A percentile compares a stretch with the other conserved stretches of the same genome.
Evolutionary conservation across 2,797 vertebrate genomes (phyloP).

Genomic region (Toxotes lorentzi): DNA sequence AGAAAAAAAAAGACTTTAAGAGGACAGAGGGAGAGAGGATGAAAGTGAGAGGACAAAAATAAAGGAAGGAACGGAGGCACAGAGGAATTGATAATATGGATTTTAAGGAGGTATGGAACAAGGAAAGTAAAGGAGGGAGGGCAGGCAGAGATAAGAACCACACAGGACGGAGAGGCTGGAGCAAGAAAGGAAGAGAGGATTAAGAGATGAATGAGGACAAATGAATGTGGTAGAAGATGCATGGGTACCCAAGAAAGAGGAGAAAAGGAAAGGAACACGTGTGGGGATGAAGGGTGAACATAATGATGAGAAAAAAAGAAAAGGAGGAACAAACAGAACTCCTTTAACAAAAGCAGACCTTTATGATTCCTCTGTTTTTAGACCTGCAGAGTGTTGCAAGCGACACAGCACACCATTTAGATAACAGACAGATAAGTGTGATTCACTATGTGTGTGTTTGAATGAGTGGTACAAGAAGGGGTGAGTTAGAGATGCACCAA

Average conservation of each 20-base stretch:
- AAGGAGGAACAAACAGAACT: not conserved
- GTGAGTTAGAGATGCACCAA: slow-evolving; percentile 20
- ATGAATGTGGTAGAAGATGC: not conserved
- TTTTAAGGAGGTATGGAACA: slow-evolving; percentile 1
- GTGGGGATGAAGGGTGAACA: slow-evolving; percentile 9
- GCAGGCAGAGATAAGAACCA: not conserved
- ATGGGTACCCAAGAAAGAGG: not conserved
- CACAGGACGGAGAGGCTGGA: not conserved
- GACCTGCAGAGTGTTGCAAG: slow-evolving; percentile 4
- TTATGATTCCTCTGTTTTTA: not conserved
- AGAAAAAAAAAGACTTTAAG: slow-evolving; percentile 1
- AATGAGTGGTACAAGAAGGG: not conserved
- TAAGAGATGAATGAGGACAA: not conserved
- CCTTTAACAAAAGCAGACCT: not conserved
- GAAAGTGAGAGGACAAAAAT: not conserved
- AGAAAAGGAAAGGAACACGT: not conserved
- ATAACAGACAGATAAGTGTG: slow-evolving; percentile 14
- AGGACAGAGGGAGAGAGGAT: not conserved
- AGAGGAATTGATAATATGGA: not conserved
- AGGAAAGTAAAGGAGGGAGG: not conserved
- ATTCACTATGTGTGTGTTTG: not conserved
- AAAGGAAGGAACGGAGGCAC: not conserved
- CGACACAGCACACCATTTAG: slow-evolving; percentile 21
- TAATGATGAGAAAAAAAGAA: not conserved
- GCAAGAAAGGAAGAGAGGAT: slow-evolving; percentile 5